These are phyloP conservation scores for Laupala kohalensis DNA, from an alignment of 1,140 invertebrate genomes.

Conservation along the genomic window DNA sequence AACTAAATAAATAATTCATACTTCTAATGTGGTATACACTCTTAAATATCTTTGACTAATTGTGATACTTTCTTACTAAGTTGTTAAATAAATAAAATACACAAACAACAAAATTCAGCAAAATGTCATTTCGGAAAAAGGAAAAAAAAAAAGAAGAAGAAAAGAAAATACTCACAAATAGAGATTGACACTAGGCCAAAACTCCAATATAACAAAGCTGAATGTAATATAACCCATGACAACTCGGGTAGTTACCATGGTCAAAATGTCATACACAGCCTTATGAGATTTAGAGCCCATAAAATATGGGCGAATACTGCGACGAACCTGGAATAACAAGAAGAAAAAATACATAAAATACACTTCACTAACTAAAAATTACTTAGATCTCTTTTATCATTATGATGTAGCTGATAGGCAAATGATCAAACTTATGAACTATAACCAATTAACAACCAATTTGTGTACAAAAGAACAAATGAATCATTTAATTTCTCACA, in stretches of 20 bases:
- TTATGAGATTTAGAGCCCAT: conserved; percentile 43
- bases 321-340: conserved; percentile 42
- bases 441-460: no score
- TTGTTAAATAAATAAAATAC: no score
- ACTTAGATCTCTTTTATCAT: background rate
- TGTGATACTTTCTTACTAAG: no score
- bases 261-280: conserved; percentile 62
- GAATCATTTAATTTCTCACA: no score
- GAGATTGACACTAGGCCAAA: conserved; percentile 46
- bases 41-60: no score
- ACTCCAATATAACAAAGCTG: conserved; percentile 79
- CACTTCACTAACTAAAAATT: background rate
- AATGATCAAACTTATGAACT: conserved; percentile 3
- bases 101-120: no score
- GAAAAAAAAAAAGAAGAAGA: conserved; percentile 8
- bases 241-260: conserved; percentile 64
- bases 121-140: no score
- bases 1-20: no score
- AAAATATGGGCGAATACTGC: conserved; percentile 63
- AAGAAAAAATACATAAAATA: background rate
- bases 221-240: conserved; percentile 76
- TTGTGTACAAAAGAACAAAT: no score
- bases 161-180: conserved; percentile 42
- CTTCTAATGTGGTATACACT: no score
- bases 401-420: background rate